These are phyloP conservation scores for Peromyscus californicus DNA, from an alignment of 2,113 vertebrate species.

Conservation along the genomic window DNA sequence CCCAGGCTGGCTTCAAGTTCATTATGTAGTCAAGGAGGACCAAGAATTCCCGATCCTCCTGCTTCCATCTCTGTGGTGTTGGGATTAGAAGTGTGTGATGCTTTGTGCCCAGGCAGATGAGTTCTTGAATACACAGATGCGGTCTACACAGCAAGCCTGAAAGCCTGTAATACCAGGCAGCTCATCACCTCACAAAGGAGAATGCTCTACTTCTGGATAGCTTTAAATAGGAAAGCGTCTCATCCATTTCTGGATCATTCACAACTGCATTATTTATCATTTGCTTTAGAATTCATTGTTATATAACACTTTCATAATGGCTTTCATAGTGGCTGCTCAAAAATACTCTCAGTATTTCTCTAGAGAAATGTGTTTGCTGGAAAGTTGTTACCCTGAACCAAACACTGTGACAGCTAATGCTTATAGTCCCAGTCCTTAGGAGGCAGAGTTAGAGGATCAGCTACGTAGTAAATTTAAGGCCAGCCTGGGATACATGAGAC, in stretches of 20 bases:
- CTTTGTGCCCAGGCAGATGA: not conserved
- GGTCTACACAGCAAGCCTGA: not conserved
- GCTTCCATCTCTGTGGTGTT: not conserved
- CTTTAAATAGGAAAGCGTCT: not conserved
- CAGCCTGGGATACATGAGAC: not conserved
- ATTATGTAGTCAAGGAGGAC: not conserved
- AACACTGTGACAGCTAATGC: too few species aligned
- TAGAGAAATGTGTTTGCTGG: not conserved
- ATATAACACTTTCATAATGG: slow-evolving; percentile 19
- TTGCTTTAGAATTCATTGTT: slow-evolving; percentile 39
- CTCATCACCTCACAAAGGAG: not conserved
- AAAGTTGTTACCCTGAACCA: not conserved
- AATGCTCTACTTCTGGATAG: not conserved
- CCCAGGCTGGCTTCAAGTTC: not conserved
- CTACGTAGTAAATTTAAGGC: not conserved
- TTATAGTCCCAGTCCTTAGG: not conserved
- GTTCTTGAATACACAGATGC: not conserved
- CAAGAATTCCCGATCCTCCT: not conserved
- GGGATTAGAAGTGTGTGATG: not conserved
- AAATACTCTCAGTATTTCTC: slow-evolving; percentile 20
- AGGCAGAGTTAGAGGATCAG: not conserved
- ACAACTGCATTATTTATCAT: not conserved
- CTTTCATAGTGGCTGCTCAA: slow-evolving; percentile 32
- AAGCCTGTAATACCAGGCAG: not conserved
- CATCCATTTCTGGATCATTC: not conserved